A percentile compares a stretch with the other conserved stretches of the same genome.
Conservation (phyloP, 2,888 invertebrate species). For the Caenorhabditis zanzibari region DNA sequence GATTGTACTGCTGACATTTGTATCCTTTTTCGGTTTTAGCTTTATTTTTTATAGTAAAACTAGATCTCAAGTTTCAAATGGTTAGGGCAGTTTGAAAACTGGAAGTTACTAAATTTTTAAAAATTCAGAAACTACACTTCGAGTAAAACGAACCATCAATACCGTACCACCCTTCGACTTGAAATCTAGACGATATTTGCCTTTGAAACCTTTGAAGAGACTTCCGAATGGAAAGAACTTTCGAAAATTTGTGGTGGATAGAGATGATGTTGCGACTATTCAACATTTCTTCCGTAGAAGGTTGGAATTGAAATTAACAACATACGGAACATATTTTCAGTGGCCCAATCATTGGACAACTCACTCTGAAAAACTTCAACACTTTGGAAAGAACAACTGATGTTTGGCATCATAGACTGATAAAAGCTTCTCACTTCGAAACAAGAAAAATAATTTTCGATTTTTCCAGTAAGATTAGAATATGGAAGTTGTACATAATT, state of each 20-base stretch:
- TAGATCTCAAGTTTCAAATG: not conserved
- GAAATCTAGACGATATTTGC: not conserved
- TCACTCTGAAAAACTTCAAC: slow-evolving; percentile 17
- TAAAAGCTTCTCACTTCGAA: slow-evolving; percentile 9
- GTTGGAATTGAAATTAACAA: not conserved
- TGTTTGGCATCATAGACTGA: slow-evolving; percentile 11
- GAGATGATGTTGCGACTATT: not conserved
- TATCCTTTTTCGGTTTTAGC: not conserved
- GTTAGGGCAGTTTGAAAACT: not conserved
- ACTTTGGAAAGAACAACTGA: not conserved
- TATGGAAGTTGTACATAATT: not conserved
- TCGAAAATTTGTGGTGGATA: slow-evolving; percentile 5
- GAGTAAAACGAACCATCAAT: not conserved
- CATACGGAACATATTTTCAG: not conserved
- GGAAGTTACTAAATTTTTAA: too few relatives aligned
- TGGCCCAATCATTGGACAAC: not conserved
- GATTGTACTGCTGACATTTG: slow-evolving; percentile 11
- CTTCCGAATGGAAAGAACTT: slow-evolving; percentile 4
- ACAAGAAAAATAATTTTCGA: not conserved
- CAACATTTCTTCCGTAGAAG: slow-evolving; percentile 6
- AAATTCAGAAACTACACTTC: not conserved
- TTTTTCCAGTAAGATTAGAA: not conserved
- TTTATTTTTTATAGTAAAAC: not conserved
- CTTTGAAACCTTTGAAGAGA: not conserved
- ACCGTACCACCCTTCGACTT: not conserved